Percentiles rank a stretch among this genome's conserved stretches.
Evolutionary conservation across 2,888 invertebrate species (phyloP).

Genomic region (Chrysodeixis includens): DNA sequence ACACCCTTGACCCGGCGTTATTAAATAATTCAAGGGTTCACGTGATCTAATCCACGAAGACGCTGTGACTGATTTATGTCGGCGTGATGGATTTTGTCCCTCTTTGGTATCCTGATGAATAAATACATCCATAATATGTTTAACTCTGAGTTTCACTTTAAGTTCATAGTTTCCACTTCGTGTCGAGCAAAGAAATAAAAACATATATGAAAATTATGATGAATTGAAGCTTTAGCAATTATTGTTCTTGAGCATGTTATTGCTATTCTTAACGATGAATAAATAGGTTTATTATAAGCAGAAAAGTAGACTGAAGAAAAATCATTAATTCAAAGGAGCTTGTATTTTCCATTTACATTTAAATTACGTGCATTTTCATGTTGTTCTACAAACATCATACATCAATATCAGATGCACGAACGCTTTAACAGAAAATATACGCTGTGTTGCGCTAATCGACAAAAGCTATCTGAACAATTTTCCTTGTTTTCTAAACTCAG

Average conservation of each 20-base stretch:
- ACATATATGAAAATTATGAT: neutral
- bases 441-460: constrained; percentile 1
- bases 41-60: constrained; percentile 27
- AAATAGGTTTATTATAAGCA: neutral
- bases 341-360: neutral
- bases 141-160: constrained; percentile 5
- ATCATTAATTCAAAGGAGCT: neutral
- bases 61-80: constrained; percentile 32
- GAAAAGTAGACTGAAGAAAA: neutral
- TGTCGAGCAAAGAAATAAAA: no score
- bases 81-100: constrained; percentile 13
- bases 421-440: neutral
- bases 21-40: constrained; percentile 32
- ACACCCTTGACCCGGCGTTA: constrained; percentile 13
- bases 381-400: constrained; percentile 4
- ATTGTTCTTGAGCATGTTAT: neutral
- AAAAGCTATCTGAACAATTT: constrained; percentile 1
- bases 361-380: constrained; percentile 4
- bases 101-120: constrained; percentile 31
- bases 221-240: neutral
- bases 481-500: neutral
- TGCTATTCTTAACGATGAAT: neutral
- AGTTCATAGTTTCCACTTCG: neutral
- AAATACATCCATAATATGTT: constrained; percentile 37
- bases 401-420: constrained; percentile 4